A percentile compares a stretch with the other conserved stretches of the same genome.
phyloP scores from a whole-genome alignment of 2,113 vertebrate species.

The Phyllopteryx taeniolatus region DNA sequence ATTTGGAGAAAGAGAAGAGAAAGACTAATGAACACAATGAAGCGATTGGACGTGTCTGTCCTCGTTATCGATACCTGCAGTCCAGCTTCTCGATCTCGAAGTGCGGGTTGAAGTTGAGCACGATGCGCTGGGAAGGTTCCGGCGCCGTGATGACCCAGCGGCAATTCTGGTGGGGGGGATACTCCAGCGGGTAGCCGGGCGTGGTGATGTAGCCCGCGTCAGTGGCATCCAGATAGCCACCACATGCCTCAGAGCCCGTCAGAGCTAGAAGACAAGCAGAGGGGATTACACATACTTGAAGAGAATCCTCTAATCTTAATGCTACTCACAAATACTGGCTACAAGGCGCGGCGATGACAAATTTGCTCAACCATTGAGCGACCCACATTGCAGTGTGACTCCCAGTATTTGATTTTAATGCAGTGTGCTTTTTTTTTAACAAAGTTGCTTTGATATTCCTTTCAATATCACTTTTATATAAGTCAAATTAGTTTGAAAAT shows the following conservation, averaged over 20 bases:
- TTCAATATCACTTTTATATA: too few species aligned
- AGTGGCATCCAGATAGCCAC: constrained; percentile 87
- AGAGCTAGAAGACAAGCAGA: neutral
- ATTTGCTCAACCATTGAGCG: too few species aligned
- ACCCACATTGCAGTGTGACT: too few species aligned
- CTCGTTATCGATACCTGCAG: constrained; percentile 82
- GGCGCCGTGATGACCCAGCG: constrained; percentile 93
- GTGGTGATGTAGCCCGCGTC: constrained; percentile 96
- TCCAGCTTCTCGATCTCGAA: constrained; percentile 97
- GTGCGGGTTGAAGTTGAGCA: constrained; percentile 99
- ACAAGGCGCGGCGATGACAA: too few species aligned
- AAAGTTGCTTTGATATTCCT: too few species aligned
- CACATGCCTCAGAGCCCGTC: constrained; percentile 76
- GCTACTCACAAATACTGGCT: too few species aligned
- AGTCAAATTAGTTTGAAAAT: too few species aligned
- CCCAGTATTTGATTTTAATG: too few species aligned
- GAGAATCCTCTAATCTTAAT: neutral
- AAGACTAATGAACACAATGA: too few species aligned
- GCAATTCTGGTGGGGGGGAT: constrained; percentile 94
- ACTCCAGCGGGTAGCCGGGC: constrained; percentile 95
- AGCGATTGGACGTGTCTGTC: neutral
- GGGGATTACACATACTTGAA: neutral
- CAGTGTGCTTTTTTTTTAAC: too few species aligned
- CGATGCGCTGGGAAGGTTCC: constrained; percentile 90
- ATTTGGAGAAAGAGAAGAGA: neutral